phyloP scores from a whole-genome alignment of 2,888 invertebrate genomes.

The Gymnosoma rotundatum region DNA sequence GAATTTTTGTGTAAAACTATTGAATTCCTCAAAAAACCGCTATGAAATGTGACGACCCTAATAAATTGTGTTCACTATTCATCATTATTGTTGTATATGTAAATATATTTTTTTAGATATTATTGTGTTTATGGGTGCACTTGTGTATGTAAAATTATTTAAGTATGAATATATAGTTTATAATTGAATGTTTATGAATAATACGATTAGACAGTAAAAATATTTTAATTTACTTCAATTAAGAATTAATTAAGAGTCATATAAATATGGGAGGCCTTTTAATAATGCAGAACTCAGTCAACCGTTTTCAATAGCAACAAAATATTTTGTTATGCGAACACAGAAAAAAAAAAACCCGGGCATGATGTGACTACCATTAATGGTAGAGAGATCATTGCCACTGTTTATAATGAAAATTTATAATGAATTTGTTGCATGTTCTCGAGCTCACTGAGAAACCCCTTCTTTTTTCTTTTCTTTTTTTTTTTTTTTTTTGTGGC shows the following conservation, averaged over 20 bases:
- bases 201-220: conserved; percentile 82
- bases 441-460: not conserved
- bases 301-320: conserved; percentile 51
- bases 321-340: conserved; percentile 13
- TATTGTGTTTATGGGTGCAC: not conserved
- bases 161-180: conserved; percentile 49
- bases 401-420: conserved; percentile 51
- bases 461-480: conserved; percentile 42
- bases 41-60: conserved; percentile 10
- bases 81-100: not conserved
- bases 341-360: not conserved
- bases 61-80: too few relatives aligned
- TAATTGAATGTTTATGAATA: conserved; percentile 79
- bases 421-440: conserved; percentile 62
- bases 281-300: conserved; percentile 48
- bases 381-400: conserved; percentile 65
- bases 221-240: conserved; percentile 83
- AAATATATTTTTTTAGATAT: too few relatives aligned
- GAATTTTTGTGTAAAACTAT: not conserved
- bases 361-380: conserved; percentile 7
- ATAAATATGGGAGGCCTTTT: conserved; percentile 68
- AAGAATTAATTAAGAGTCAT: conserved; percentile 81
- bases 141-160: conserved; percentile 41
- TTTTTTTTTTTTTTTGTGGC: conserved; percentile 17
- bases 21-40: not conserved